Percentiles rank a stretch among this genome's conserved stretches.
Evolutionary conservation across 2,113 vertebrate genomes (phyloP).

Genomic region (Thermophis baileyi): DNA sequence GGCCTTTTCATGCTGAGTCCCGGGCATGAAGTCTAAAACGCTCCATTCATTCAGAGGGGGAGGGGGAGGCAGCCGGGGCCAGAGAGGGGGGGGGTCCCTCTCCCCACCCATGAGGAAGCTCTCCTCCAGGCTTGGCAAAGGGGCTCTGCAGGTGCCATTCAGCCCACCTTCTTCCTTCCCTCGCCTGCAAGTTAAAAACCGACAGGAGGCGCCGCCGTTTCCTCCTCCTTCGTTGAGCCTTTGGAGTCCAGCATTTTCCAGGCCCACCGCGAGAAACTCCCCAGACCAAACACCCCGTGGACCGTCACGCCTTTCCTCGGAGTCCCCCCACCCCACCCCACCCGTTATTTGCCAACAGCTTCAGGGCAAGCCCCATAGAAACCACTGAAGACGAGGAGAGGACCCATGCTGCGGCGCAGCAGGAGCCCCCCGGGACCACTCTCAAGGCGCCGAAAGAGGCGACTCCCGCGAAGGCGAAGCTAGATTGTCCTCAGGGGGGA

Average conservation of each 20-base stretch:
- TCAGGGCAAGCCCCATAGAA: slow-evolving; percentile 60
- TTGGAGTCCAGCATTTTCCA: background rate
- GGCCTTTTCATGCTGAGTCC: background rate
- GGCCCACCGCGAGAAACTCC: slow-evolving; percentile 47
- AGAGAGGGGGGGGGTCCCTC: slow-evolving; percentile 43
- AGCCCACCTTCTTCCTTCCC: slow-evolving; percentile 3
- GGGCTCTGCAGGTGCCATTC: background rate
- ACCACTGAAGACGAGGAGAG: slow-evolving; percentile 59
- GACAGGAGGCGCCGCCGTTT: no score
- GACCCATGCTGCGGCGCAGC: slow-evolving; percentile 80
- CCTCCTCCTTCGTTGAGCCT: no score
- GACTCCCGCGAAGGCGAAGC: slow-evolving; percentile 93
- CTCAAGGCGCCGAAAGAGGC: slow-evolving; percentile 92
- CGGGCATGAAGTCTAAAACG: slow-evolving; percentile 40
- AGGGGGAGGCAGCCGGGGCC: slow-evolving; percentile 53
- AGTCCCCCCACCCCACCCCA: background rate
- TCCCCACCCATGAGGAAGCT: slow-evolving; percentile 17
- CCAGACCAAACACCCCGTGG: slow-evolving; percentile 64
- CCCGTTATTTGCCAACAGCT: slow-evolving; percentile 39
- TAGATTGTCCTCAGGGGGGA: slow-evolving; percentile 90
- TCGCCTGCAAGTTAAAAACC: slow-evolving; percentile 25
- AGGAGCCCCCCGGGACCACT: slow-evolving; percentile 52
- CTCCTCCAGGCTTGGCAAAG: slow-evolving; percentile 23
- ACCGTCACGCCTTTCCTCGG: slow-evolving; percentile 33
- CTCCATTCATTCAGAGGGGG: slow-evolving; percentile 11